Conservation (phyloP, 2,113 vertebrate genomes). For the Menura novaehollandiae region DNA sequence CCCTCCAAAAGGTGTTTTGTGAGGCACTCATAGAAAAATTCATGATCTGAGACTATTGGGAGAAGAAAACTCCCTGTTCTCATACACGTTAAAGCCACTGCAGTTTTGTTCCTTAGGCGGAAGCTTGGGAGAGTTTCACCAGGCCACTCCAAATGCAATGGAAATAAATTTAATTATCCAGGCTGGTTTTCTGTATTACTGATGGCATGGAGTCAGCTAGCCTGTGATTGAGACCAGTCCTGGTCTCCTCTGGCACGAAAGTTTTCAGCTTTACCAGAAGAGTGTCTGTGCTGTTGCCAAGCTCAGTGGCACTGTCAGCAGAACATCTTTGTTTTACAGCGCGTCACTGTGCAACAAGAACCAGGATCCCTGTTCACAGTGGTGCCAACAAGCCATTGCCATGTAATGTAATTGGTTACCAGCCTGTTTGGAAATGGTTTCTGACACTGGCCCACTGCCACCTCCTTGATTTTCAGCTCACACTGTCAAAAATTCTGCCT, state of each 20-base stretch:
- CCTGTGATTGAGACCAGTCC: not conserved
- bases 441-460: not conserved
- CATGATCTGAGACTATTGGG: not conserved
- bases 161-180: not conserved
- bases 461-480: not conserved
- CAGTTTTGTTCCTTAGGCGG: not conserved
- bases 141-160: not conserved
- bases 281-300: not conserved
- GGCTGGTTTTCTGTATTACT: not conserved
- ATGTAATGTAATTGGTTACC: not conserved
- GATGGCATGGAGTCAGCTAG: not conserved
- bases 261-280: not conserved
- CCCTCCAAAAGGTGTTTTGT: not conserved
- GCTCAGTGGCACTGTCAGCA: not conserved
- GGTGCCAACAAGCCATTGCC: not conserved
- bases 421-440: not conserved
- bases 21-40: not conserved
- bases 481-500: not conserved
- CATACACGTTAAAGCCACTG: accelerated
- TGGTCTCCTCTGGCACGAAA: not conserved
- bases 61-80: not conserved
- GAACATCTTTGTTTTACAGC: not conserved
- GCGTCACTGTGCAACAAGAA: not conserved
- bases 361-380: not conserved
- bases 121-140: not conserved